phyloP scores from a whole-genome alignment of 2,113 vertebrate species.

The Canis aureus region DNA sequence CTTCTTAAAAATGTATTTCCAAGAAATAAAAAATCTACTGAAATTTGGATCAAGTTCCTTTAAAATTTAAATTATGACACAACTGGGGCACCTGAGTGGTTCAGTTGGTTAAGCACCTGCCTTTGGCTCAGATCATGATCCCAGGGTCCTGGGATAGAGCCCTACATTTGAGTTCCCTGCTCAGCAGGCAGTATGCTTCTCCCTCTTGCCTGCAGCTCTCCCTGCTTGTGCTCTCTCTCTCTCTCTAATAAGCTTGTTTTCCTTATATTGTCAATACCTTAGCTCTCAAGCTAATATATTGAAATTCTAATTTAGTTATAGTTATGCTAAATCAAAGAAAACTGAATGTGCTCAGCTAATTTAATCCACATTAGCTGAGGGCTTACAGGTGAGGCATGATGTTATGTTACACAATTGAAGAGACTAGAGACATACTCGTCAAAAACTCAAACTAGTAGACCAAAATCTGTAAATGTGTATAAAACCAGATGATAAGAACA shows the following conservation, averaged over 20 bases:
- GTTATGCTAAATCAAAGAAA: neutral
- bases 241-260: no score
- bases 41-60: constrained; percentile 31
- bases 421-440: neutral
- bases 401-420: neutral
- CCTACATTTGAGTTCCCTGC: no score
- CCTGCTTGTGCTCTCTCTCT: no score
- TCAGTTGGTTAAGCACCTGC: no score
- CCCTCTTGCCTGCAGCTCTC: no score
- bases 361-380: neutral
- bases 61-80: constrained; percentile 21
- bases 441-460: constrained; percentile 22
- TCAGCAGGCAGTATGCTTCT: no score
- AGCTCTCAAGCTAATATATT: constrained; percentile 39
- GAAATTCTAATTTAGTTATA: constrained; percentile 45
- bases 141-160: no score
- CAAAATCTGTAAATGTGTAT: neutral
- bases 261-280: neutral
- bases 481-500: neutral
- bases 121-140: no score
- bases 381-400: neutral
- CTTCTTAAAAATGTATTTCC: constrained; percentile 9
- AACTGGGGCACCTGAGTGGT: neutral
- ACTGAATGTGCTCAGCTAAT: neutral
- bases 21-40: constrained; percentile 31